Base-by-base conservation (phyloP, 2,797 vertebrate species). In the Gadopsis marmoratus region DNA sequence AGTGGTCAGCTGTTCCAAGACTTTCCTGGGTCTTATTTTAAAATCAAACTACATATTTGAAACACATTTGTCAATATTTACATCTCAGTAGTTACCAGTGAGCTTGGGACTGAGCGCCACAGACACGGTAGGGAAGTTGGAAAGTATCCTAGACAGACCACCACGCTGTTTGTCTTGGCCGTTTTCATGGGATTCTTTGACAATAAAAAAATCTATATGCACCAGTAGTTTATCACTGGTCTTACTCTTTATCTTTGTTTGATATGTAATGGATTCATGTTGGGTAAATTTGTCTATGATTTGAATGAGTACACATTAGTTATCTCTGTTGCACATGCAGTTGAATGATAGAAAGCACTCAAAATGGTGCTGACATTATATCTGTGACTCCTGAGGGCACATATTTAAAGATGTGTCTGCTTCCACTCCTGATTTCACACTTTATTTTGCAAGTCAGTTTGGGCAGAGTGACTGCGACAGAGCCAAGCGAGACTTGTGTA, bases 401-500 rank as follows among this genome's bases (percentile, higher is more conserved):
- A 12, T 1, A 17, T 45, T 55, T 68, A 41, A 61, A 53, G 29
- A 67, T 12, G 12, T 13, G n/a, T 70, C 2, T 69, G 7, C 10
- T 45, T 58, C 19, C 7, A 47, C 23, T 33, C 26, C 13, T 59
- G 6, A 4, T 31, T 60, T 21, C 16, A n/a, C 16, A 47, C 13
- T 45, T 2, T 21, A 6, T 55, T 75, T 51, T 31, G 6, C 14
- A 7, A 11, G 4, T 21, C 43, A 84, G 45, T 35, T 41, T 35
- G 71, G 61, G 7, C 48, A 69, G 9, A 48, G 1, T 1, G 43
- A 93, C 55, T 84, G 62, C 12, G 70, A 86, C 0, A 92, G 76
- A 13, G 89, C 85, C 14, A 94, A 90, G 81, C 86, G 89, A 43
- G 93, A 95, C 0, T 63, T 90, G 21, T 72, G 71, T 33, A 86